phyloP scores from a whole-genome alignment of 2,888 invertebrate species.

The Stenichneumon culpator region DNA sequence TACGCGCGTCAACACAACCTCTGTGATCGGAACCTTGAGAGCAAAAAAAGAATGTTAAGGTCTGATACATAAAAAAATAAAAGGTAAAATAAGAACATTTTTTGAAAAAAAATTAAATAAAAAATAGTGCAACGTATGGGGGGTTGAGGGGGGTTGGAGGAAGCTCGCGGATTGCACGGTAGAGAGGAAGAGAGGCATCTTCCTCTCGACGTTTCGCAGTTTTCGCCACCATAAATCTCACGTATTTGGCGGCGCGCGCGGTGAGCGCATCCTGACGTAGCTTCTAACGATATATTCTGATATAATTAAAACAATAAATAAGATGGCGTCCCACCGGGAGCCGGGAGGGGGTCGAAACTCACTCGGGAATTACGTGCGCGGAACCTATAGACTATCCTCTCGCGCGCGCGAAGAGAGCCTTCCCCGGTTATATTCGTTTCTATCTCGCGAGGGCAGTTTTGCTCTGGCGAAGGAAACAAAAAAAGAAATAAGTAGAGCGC shows the following conservation, averaged over 20 bases:
- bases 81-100: slow-evolving; percentile 56
- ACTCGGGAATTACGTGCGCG: slow-evolving; percentile 75
- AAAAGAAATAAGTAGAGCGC: slow-evolving; percentile 65
- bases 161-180: slow-evolving; percentile 36
- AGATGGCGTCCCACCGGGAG: slow-evolving; percentile 84
- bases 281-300: slow-evolving; percentile 85
- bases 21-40: slow-evolving; percentile 49
- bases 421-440: slow-evolving; percentile 43
- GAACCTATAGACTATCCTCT: slow-evolving; percentile 64
- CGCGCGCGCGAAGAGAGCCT: slow-evolving; percentile 23
- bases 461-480: slow-evolving; percentile 41
- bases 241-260: slow-evolving; percentile 82
- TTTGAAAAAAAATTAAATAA: slow-evolving; percentile 33
- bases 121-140: slow-evolving; percentile 47
- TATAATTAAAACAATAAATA: slow-evolving; percentile 86
- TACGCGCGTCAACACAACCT: slow-evolving; percentile 78
- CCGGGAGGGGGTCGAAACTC: slow-evolving; percentile 83
- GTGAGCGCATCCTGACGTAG: slow-evolving; percentile 79
- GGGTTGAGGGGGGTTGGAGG: slow-evolving; percentile 36
- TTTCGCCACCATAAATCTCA: slow-evolving; percentile 81
- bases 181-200: slow-evolving; percentile 55
- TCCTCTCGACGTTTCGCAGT: slow-evolving; percentile 66
- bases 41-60: slow-evolving; percentile 45
- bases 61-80: slow-evolving; percentile 41
- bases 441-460: slow-evolving; percentile 34